Base-by-base conservation (phyloP, 1,140 invertebrate species). In the Pentalonia nigronervosa region DNA sequence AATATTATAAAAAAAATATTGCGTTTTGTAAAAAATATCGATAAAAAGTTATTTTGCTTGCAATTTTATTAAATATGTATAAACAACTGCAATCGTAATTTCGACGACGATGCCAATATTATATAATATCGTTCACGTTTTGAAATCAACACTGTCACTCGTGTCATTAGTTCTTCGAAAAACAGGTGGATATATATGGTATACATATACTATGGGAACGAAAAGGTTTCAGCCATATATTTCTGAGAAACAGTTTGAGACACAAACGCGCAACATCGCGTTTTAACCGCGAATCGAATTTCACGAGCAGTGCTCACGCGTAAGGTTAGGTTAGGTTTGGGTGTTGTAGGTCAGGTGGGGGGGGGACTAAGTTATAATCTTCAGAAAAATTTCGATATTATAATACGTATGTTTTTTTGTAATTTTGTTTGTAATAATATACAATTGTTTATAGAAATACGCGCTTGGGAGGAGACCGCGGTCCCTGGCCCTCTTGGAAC, bases 201-300 rank as follows among this genome's bases (percentile, higher is more conserved):
- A 50, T 50, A 48, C 11, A 48, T 36, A 45, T 47, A 7, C 11
- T 86, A 48, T 86, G 36, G 60, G 36, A 47, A 86, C 41, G 14
- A 48, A 86, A 86, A 9, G 25, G 23, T 47, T 45, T 17, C 84
- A 45, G 41, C 30, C 36, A 47, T 45, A n/a, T 30, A 41, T 30
- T 86, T 86, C 84, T n/a, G 84, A n/a, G 84, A 86, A 86, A 48
- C 25, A 25, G 41, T 45, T 6, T 47, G 41, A 20, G 14, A 86
- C 25, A 6, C 4, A 14, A 86, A 86, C 25, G 14, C 3, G 84
- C 84, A 45, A 47, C 11, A n/a, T 47, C 45, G 84, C 45, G 45
- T 86, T 86, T 86, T 86, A 47, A 86, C 47, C 45, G 45, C 11
- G 83, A 86, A 47, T 86, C 84, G 25, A 47, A 86, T 86, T 86